Conservation (phyloP, 2,797 vertebrate genomes). For the Eremophila alpestris region DNA sequence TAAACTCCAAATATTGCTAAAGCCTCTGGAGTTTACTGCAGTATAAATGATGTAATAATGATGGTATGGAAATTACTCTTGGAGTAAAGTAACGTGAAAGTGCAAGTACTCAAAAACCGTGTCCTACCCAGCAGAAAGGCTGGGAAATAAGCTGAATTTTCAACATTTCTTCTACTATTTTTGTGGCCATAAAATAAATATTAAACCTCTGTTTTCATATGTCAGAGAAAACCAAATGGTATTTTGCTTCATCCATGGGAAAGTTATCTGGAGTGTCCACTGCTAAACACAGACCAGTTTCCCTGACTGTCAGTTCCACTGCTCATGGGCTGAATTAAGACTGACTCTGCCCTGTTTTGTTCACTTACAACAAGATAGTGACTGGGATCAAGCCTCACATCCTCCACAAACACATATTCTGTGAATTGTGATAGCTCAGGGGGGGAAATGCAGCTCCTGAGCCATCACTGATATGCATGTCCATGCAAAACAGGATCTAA, state of each 20-base stretch:
- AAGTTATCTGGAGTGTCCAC: neutral
- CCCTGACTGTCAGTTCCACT: neutral
- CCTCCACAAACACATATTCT: neutral
- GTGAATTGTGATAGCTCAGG: neutral
- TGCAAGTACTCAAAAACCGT: neutral
- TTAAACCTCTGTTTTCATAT: neutral
- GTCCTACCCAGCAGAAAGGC: neutral
- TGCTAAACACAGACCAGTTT: neutral
- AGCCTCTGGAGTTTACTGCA: neutral
- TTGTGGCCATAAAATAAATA: neutral
- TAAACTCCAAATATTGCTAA: neutral
- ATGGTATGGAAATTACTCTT: neutral
- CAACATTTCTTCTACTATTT: neutral
- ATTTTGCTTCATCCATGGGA: neutral
- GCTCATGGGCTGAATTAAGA: neutral
- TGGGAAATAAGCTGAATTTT: neutral
- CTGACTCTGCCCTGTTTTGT: neutral
- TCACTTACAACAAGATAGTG: neutral
- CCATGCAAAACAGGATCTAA: neutral
- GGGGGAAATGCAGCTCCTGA: neutral
- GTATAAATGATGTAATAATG: neutral
- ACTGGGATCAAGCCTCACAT: neutral
- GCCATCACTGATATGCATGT: neutral
- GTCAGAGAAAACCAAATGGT: neutral
- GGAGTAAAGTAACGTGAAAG: neutral